Evolutionary conservation across 1,140 invertebrate species (phyloP).

Genomic region (Atopsyche davidsoni): DNA sequence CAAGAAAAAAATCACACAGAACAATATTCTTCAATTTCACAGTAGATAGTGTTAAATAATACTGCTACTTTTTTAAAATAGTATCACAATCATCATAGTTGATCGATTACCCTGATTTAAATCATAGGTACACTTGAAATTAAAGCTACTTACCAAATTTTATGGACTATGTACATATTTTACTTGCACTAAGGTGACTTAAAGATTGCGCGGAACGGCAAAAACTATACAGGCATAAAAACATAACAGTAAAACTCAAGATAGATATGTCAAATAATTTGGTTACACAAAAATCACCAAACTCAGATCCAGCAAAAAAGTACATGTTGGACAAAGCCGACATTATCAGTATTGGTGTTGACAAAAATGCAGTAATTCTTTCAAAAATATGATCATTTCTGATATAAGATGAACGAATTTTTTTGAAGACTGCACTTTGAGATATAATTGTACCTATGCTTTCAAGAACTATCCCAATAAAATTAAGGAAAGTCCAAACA

Average conservation of each 20-base stretch:
- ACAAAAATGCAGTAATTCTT: conserved; percentile 60
- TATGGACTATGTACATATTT: conserved; percentile 1
- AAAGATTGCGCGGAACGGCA: conserved; percentile 27
- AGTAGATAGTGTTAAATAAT: no score
- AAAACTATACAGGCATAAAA: conserved; percentile 34
- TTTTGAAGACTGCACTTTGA: conserved; percentile 38
- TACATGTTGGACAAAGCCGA: conserved; percentile 81
- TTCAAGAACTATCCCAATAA: conserved; percentile 68
- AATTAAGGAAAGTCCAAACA: conserved; percentile 81
- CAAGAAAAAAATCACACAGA: no score
- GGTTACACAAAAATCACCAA: conserved; percentile 59
- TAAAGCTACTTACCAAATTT: no score
- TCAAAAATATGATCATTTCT: conserved; percentile 37
- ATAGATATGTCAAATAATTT: conserved; percentile 33
- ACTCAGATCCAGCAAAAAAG: conserved; percentile 69
- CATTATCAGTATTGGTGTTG: conserved; percentile 65
- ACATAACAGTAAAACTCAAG: conserved; percentile 37
- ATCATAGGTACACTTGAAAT: no score
- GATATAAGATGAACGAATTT: conserved; percentile 39
- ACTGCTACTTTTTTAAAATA: no score
- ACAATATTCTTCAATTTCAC: no score
- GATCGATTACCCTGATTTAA: no score
- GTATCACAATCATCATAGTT: no score
- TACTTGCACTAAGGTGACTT: conserved; percentile 10
- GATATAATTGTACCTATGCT: conserved; percentile 48